phyloP scores from a whole-genome alignment of 53 echinoderm and acorn worm genomes.

The Echinarachnius parma region DNA sequence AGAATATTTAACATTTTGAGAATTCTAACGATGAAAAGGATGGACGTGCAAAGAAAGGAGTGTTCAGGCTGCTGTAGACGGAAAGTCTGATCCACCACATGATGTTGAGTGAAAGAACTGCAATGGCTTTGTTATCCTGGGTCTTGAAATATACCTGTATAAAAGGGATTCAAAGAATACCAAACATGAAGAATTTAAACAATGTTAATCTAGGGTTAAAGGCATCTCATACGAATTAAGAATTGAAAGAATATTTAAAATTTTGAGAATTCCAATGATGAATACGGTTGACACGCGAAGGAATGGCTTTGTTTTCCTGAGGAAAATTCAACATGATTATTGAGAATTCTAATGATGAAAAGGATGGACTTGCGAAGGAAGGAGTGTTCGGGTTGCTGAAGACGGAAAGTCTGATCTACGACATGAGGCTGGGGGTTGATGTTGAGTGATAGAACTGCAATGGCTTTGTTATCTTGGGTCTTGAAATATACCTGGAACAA shows the following conservation, averaged over 20 bases:
- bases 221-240: too few species aligned
- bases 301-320: too few species aligned
- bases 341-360: too few species aligned
- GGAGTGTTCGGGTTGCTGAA: conserved; percentile 93
- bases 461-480: conserved; percentile 86
- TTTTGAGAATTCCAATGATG: too few species aligned
- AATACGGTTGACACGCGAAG: too few species aligned
- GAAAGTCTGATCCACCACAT: conserved; percentile 90
- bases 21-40: too few species aligned
- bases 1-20: too few species aligned
- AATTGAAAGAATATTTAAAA: not conserved
- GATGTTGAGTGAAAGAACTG: conserved; percentile 79
- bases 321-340: too few species aligned
- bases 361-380: conserved; percentile 95
- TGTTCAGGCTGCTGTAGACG: conserved; percentile 95
- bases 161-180: too few species aligned
- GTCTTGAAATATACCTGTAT: conserved; percentile 89
- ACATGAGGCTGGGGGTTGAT: conserved; percentile 93
- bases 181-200: too few species aligned
- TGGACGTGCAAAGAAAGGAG: conserved; percentile 88
- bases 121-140: conserved; percentile 80
- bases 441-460: conserved; percentile 81
- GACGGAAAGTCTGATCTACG: conserved; percentile 90
- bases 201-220: too few species aligned
- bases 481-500: conserved; percentile 72